A percentile compares a stretch with the other conserved stretches of the same genome.
phyloP scores from a whole-genome alignment of 2,113 vertebrate genomes.

The Gallinago jamesoni region DNA sequence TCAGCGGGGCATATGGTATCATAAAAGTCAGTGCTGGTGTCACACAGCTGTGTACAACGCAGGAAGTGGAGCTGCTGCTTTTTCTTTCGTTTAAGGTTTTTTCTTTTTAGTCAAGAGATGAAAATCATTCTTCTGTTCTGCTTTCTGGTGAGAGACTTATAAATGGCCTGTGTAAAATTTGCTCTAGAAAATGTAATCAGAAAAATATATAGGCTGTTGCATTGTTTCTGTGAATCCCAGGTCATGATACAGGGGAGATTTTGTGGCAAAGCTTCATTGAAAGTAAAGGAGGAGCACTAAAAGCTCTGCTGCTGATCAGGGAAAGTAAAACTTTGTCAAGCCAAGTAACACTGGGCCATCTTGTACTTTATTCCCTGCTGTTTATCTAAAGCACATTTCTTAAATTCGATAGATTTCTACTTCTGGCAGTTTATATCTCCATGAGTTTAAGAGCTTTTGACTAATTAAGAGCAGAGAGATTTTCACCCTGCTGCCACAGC shows the following conservation, averaged over 20 bases:
- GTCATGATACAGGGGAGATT: neutral
- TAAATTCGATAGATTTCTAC: constrained; percentile 30
- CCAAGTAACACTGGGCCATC: neutral
- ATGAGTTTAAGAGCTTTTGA: constrained; percentile 36
- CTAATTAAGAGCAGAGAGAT: constrained; percentile 49
- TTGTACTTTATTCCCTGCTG: constrained; percentile 5
- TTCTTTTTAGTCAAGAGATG: neutral
- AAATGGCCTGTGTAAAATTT: neutral
- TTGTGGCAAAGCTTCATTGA: neutral
- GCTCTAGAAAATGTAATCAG: constrained; percentile 21
- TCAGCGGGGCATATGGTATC: neutral
- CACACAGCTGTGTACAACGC: neutral
- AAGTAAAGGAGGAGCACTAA: neutral
- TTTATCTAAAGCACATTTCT: constrained; percentile 43
- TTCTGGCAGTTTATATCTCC: constrained; percentile 20
- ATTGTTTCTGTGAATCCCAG: constrained; percentile 12
- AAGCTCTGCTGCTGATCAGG: neutral
- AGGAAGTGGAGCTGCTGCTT: neutral
- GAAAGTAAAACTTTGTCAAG: neutral
- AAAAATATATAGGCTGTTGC: constrained; percentile 2
- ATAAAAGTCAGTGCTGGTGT: constrained; percentile 10
- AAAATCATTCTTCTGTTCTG: neutral
- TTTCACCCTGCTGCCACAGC: neutral
- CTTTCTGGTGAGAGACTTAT: constrained; percentile 7
- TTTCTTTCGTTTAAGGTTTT: neutral